phyloP scores from a whole-genome alignment of 2,888 invertebrate genomes.

The Chaitophorus viminalis region DNA sequence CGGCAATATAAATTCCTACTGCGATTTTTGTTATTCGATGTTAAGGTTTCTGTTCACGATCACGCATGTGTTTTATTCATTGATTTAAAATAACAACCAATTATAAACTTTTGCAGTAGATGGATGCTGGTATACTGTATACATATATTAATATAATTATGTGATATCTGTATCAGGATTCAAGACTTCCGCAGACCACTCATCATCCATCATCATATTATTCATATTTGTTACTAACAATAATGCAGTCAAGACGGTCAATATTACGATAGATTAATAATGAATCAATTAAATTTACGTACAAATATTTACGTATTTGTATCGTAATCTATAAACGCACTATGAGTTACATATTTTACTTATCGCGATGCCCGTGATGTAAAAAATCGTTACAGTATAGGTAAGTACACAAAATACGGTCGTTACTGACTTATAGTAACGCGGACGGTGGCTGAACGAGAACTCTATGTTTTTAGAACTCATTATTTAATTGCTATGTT shows the following conservation, averaged over 20 bases:
- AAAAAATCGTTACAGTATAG: neutral
- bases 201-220: no score
- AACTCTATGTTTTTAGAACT: neutral
- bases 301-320: no score
- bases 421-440: slow-evolving; percentile 26
- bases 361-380: neutral
- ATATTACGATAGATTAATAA: neutral
- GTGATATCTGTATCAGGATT: neutral
- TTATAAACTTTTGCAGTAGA: no score
- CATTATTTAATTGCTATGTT: neutral
- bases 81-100: no score
- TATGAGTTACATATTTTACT: neutral
- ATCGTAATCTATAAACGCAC: neutral
- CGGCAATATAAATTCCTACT: no score
- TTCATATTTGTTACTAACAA: neutral
- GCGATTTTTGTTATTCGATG: no score
- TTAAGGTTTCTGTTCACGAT: no score
- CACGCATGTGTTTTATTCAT: no score
- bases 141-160: no score
- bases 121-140: no score
- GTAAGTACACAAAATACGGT: neutral
- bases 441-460: neutral
- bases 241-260: neutral
- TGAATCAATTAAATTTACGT: no score
- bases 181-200: slow-evolving; percentile 6